Evolutionary conservation across 2,113 vertebrate species (phyloP).

Genomic region (Prochilodus magdalenae): DNA sequence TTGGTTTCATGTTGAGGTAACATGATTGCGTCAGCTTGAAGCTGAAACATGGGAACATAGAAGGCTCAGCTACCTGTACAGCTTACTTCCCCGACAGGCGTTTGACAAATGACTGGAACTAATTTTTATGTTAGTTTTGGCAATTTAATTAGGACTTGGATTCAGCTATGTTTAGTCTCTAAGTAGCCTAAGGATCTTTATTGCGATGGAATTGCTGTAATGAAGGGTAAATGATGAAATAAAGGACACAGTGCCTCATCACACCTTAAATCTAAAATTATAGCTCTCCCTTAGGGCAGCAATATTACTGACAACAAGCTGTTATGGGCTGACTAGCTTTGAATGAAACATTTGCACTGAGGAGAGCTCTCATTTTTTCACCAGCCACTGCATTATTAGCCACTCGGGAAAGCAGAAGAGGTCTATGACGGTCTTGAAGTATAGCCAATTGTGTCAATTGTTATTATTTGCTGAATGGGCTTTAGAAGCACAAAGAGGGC

Average conservation of each 20-base stretch:
- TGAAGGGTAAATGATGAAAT: slow-evolving; percentile 31
- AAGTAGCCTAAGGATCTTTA: neutral
- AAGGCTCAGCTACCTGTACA: too few species aligned
- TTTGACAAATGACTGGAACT: too few species aligned
- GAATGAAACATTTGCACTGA: neutral
- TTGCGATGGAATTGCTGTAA: neutral
- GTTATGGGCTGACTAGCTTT: neutral
- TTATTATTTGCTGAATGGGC: neutral
- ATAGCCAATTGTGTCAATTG: neutral
- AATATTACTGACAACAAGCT: neutral
- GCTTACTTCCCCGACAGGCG: too few species aligned
- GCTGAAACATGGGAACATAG: too few species aligned
- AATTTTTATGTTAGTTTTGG: neutral
- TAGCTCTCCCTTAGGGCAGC: neutral
- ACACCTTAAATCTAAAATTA: neutral
- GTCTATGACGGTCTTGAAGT: slow-evolving; percentile 5
- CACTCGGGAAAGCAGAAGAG: slow-evolving; percentile 12
- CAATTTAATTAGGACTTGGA: slow-evolving; percentile 4
- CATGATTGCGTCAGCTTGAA: too few species aligned
- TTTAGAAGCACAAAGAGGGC: neutral
- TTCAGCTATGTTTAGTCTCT: neutral
- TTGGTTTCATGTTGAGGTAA: too few species aligned
- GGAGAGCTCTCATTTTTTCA: slow-evolving; percentile 23
- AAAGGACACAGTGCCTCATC: neutral
- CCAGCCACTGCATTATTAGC: slow-evolving; percentile 27